Conservation (phyloP, 2,113 vertebrate genomes). For the Oryzias javanicus region DNA sequence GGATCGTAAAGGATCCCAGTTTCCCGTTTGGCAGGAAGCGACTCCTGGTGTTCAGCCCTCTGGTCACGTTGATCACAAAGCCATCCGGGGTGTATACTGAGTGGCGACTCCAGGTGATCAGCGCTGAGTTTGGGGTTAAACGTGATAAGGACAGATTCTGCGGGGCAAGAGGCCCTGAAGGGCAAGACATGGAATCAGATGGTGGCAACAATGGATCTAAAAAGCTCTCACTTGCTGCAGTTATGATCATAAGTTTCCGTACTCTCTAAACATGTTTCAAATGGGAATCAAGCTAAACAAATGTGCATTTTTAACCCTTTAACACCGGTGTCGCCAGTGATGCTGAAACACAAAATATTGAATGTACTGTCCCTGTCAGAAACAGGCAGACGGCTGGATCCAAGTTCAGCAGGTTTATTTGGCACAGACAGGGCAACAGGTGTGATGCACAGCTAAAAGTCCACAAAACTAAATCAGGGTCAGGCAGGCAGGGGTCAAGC, state of each 20-base stretch:
- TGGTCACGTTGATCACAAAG: conserved; percentile 92
- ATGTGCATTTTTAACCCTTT: too few species aligned
- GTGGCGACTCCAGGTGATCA: conserved; percentile 83
- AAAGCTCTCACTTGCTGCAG: neutral
- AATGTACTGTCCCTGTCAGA: too few species aligned
- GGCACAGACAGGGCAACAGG: too few species aligned
- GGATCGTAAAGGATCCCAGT: conserved; percentile 80
- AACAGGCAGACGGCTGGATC: too few species aligned
- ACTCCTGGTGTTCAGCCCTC: conserved; percentile 86
- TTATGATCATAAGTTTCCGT: neutral
- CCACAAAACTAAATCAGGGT: too few species aligned
- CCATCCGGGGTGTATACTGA: conserved; percentile 75
- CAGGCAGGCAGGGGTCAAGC: too few species aligned
- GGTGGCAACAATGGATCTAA: neutral
- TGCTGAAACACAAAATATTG: too few species aligned
- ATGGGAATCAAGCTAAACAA: too few species aligned
- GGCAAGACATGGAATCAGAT: conserved; percentile 26
- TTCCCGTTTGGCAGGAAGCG: conserved; percentile 88
- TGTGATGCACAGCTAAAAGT: too few species aligned
- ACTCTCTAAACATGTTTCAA: too few species aligned
- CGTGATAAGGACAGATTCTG: conserved; percentile 85
- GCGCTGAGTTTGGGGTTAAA: conserved; percentile 82
- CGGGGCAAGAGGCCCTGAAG: conserved; percentile 86
- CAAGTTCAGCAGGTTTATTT: too few species aligned
- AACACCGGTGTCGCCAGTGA: too few species aligned